A percentile compares a stretch with the other conserved stretches of the same genome.
Evolutionary conservation across 2,888 invertebrate species (phyloP).

Genomic region (Lymantria dispar): DNA sequence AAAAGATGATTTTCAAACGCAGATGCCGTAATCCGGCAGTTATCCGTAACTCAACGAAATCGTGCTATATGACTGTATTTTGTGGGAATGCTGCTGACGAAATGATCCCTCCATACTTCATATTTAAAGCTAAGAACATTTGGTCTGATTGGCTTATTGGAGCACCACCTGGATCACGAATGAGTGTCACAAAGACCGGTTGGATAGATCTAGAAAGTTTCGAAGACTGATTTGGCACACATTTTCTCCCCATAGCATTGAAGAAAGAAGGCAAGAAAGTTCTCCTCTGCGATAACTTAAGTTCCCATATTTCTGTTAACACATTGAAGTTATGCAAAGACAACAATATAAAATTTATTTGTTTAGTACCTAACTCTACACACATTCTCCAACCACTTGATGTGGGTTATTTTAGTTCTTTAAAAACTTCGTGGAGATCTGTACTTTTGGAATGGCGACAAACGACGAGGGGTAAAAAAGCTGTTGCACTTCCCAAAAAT

Average conservation of each 20-base stretch:
- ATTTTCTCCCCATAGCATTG: constrained; percentile 15
- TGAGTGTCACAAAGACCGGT: constrained; percentile 20
- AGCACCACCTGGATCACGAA: constrained; percentile 23
- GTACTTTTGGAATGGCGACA: neutral
- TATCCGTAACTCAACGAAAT: no score
- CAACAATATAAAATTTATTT: constrained; percentile 15
- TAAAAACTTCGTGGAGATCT: constrained; percentile 1
- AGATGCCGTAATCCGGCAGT: no score
- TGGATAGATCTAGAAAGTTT: constrained; percentile 26
- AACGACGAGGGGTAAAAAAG: neutral
- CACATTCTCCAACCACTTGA: constrained; percentile 18
- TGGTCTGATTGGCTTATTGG: constrained; percentile 28
- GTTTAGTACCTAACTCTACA: constrained; percentile 13
- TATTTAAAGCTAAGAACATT: constrained; percentile 25
- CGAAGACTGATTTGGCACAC: constrained; percentile 23
- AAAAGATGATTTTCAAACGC: no score
- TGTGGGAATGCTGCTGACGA: constrained; percentile 25
- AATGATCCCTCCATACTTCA: constrained; percentile 22
- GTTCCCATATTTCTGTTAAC: constrained; percentile 19
- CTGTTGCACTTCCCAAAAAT: constrained; percentile 1
- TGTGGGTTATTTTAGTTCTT: constrained; percentile 12
- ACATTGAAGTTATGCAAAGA: constrained; percentile 13
- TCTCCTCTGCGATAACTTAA: constrained; percentile 21
- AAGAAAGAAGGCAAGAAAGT: constrained; percentile 22
- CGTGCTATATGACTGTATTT: constrained; percentile 27